Evolutionary conservation across 1,140 invertebrate genomes (phyloP), one percentile per base, ranked within the genome.

Genomic region (Scaptomyza graminum): DNA sequence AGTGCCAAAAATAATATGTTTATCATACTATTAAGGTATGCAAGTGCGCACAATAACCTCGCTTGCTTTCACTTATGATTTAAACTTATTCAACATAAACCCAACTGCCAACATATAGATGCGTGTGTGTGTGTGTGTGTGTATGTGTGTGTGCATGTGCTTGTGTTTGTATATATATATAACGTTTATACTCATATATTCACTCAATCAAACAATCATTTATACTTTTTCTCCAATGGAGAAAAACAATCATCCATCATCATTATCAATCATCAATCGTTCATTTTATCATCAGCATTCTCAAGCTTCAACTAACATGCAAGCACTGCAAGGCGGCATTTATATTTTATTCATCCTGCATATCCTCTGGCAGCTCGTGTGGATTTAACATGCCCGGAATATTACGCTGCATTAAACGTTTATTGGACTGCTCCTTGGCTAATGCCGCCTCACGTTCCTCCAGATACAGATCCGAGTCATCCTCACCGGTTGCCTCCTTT

Each of bases 361-460:
- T 99, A 88, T 99, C 98, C 93, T 99, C 98, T 39, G 97, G 96
- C 79, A 99, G 95, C 92, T 98, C 98, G 91, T 99, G 97, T 65
- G 98, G 98, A 93, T 99, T 99, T 63, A 99, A 93, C 83, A 99
- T 98, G 78, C 98, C 98, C 61, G 98, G 98, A 74, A 99, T 98
- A 56, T 96, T 95, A 92, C 98, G 94, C 93, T 99, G 98, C 63
- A 97, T 94, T 91, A 96, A 95, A 87, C 97, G 94, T 92, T 99
- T 99, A 85, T 99, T 97, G 66, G 97, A 95, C 92, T 99, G 97
- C 13, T 98, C 98, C 80, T 95, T 92, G 72, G 96, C 95, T 47
- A 99, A 94, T 50, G 96, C 95, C 50, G 94, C 94, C 92, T 99
- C 97, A 81, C 98, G 94, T 91, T 99, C 99, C 91, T 99, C 98